Conservation (phyloP, 2,888 invertebrate species). For the Cepaea hortensis region DNA sequence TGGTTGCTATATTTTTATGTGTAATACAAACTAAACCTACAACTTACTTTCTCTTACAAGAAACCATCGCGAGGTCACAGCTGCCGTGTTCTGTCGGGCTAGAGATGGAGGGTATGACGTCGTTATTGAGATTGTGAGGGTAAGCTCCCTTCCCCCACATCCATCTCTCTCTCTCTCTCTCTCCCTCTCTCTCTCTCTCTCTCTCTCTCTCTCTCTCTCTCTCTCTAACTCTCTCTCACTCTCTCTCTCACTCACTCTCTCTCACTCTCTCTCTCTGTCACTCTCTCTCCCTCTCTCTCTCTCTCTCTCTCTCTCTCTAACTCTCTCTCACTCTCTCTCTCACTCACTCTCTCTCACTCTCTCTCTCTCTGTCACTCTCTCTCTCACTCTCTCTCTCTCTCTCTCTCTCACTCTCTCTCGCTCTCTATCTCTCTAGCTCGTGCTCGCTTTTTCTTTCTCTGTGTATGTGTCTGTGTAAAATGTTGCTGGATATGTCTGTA, state of each 20-base stretch:
- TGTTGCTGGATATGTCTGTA: no score
- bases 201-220: not conserved
- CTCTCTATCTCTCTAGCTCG: not conserved
- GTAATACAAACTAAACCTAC: not conserved
- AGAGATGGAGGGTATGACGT: conserved; percentile 36
- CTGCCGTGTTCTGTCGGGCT: conserved; percentile 9
- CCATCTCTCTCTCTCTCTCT: not conserved
- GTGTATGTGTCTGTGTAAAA: not conserved
- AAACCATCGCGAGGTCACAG: conserved; percentile 15
- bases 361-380: not conserved
- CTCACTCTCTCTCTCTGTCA: not conserved
- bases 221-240: no score
- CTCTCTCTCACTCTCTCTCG: not conserved
- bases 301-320: not conserved
- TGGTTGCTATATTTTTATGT: no score
- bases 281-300: not conserved
- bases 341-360: not conserved
- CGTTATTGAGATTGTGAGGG: conserved; percentile 36
- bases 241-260: not conserved
- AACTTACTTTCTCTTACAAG: not conserved
- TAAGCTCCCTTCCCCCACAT: not conserved
- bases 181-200: not conserved
- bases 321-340: not conserved
- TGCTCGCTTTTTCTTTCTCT: not conserved
- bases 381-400: not conserved